Percentiles rank a stretch among this genome's conserved stretches.
These are phyloP conservation scores for Palloptera scutellata DNA, from an alignment of 2,888 invertebrate genomes.

Conservation along the genomic window DNA sequence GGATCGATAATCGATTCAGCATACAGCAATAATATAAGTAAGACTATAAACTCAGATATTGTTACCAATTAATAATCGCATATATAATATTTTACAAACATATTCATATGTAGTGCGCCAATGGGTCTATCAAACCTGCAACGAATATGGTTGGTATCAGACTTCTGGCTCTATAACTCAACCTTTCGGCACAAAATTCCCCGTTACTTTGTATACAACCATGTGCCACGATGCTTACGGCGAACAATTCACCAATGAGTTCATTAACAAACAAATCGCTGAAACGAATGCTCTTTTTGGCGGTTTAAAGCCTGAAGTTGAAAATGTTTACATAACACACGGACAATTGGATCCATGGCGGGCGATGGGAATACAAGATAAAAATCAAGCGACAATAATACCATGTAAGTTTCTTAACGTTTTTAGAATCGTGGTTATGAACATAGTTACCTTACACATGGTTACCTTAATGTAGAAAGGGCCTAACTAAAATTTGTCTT, in stretches of 20 bases:
- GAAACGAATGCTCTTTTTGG: conserved; percentile 66
- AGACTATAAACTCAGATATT: conserved; percentile 30
- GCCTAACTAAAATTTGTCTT: no score
- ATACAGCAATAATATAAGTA: conserved; percentile 48
- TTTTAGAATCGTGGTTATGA: neutral
- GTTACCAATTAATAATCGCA: neutral
- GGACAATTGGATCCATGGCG: conserved; percentile 70
- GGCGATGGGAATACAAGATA: conserved; percentile 63
- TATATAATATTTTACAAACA: neutral
- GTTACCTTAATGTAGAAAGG: no score
- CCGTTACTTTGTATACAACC: conserved; percentile 49
- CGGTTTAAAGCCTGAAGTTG: conserved; percentile 63
- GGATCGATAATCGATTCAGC: conserved; percentile 40
- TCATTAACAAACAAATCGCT: conserved; percentile 44
- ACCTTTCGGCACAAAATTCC: conserved; percentile 66
- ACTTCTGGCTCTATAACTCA: conserved; percentile 71
- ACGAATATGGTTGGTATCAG: conserved; percentile 86
- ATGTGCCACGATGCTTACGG: conserved; percentile 57
- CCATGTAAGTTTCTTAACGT: conserved; percentile 48
- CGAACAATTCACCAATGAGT: conserved; percentile 46
- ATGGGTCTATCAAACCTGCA: conserved; percentile 86
- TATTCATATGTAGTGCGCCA: conserved; percentile 65
- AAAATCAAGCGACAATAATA: conserved; percentile 51
- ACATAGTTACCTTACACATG: no score
- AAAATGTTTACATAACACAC: conserved; percentile 67